Evolutionary conservation across 2,888 invertebrate species (phyloP).

Genomic region (Macaria liturata): DNA sequence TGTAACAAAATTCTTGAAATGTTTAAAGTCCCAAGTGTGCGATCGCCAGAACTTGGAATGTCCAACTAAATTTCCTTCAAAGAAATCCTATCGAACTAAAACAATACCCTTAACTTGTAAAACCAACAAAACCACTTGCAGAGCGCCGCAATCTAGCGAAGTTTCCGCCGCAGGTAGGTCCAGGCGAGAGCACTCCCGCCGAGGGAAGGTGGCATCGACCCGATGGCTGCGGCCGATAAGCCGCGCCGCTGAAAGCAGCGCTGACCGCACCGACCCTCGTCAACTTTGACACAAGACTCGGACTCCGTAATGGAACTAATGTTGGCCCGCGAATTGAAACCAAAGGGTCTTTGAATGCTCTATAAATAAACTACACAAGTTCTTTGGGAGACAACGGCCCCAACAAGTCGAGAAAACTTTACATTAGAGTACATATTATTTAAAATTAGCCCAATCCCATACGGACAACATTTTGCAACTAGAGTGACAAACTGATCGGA

Average conservation of each 20-base stretch:
- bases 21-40: too few species aligned
- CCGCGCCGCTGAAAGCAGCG: constrained; percentile 48
- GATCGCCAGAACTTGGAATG: too few species aligned
- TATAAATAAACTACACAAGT: constrained; percentile 21
- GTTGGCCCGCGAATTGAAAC: constrained; percentile 24
- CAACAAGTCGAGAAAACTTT: neutral
- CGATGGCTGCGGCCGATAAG: constrained; percentile 53
- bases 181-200: neutral
- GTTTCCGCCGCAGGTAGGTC: constrained; percentile 41
- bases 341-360: constrained; percentile 18
- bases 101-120: constrained; percentile 18
- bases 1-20: too few species aligned
- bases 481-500: too few species aligned
- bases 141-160: constrained; percentile 34
- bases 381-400: constrained; percentile 1
- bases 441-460: neutral
- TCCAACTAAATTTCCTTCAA: constrained; percentile 11
- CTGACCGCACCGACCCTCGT: constrained; percentile 60
- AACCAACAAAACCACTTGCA: constrained; percentile 28
- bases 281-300: constrained; percentile 59
- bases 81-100: constrained; percentile 19
- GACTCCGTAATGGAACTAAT: constrained; percentile 36
- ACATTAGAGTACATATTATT: neutral
- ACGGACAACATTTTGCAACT: too few species aligned
- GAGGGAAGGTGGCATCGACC: constrained; percentile 39